phyloP scores from a whole-genome alignment of 2,797 vertebrate species.

The Notoglanidium macrostoma region DNA sequence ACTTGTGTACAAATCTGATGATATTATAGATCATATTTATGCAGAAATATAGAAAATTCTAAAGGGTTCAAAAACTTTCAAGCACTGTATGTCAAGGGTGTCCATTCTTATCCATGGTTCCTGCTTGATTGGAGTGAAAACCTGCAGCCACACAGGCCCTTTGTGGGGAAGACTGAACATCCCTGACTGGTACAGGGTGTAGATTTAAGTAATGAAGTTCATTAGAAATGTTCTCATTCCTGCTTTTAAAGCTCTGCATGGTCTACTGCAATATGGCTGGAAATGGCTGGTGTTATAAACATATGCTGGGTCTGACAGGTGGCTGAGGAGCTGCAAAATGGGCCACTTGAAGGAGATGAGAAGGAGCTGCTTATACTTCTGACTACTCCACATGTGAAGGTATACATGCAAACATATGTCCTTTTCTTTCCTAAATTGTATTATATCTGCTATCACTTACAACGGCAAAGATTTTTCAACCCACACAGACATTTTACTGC shows the following conservation, averaged over 20 bases:
- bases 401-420: conserved; percentile 58
- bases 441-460: background rate
- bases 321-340: conserved; percentile 87
- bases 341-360: conserved; percentile 81
- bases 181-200: background rate
- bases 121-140: background rate
- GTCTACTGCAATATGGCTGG: background rate
- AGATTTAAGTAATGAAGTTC: background rate
- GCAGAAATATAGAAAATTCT: too few species aligned
- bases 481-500: conserved; percentile 6
- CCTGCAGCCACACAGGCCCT: background rate
- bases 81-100: background rate
- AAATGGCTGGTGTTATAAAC: background rate
- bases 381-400: conserved; percentile 90
- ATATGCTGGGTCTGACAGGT: conserved; percentile 71
- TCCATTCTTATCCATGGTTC: background rate
- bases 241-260: background rate
- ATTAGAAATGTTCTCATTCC: background rate
- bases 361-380: conserved; percentile 86
- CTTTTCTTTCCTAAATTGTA: background rate
- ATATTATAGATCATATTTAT: too few species aligned
- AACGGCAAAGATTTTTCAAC: background rate
- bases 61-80: too few species aligned
- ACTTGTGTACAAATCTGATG: too few species aligned
- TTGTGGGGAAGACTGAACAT: background rate